phyloP scores from a whole-genome alignment of 92 coral and sea anemone genomes.

The Phenganax marumi region DNA sequence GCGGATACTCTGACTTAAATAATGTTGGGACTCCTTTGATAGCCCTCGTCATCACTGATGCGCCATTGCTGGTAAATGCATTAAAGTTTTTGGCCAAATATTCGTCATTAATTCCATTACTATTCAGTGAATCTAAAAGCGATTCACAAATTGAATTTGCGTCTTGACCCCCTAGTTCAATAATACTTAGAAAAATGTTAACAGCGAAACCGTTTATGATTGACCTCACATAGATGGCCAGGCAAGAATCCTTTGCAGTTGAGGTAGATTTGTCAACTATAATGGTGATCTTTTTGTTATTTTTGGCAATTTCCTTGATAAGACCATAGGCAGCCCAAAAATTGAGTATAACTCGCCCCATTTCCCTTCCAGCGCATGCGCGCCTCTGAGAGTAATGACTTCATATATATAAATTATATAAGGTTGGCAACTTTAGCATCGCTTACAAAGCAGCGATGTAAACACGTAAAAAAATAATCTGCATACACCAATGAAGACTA shows the following conservation, averaged over 20 bases:
- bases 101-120: conserved; percentile 16
- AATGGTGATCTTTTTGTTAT: conserved; percentile 11
- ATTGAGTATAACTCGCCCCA: too few relatives aligned
- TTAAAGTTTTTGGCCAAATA: conserved; percentile 21
- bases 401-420: too few relatives aligned
- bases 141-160: conserved; percentile 26
- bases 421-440: too few relatives aligned
- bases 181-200: conserved; percentile 18
- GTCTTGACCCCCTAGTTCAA: conserved; percentile 26
- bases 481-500: too few relatives aligned
- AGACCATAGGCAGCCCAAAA: too few relatives aligned
- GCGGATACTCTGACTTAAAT: conserved; percentile 26
- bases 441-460: too few relatives aligned
- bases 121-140: conserved; percentile 25
- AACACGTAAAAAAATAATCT: too few relatives aligned
- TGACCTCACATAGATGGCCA: conserved; percentile 3
- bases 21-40: conserved; percentile 20
- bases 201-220: conserved; percentile 9
- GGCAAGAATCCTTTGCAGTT: conserved; percentile 9
- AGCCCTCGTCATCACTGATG: conserved; percentile 18
- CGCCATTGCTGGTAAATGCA: conserved; percentile 27
- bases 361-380: too few relatives aligned
- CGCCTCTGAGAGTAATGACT: too few relatives aligned
- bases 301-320: conserved; percentile 7
- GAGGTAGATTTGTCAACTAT: conserved; percentile 14